These are phyloP conservation scores for Collichthys lucidus DNA, from an alignment of 2,113 vertebrate species.

Conservation along the genomic window DNA sequence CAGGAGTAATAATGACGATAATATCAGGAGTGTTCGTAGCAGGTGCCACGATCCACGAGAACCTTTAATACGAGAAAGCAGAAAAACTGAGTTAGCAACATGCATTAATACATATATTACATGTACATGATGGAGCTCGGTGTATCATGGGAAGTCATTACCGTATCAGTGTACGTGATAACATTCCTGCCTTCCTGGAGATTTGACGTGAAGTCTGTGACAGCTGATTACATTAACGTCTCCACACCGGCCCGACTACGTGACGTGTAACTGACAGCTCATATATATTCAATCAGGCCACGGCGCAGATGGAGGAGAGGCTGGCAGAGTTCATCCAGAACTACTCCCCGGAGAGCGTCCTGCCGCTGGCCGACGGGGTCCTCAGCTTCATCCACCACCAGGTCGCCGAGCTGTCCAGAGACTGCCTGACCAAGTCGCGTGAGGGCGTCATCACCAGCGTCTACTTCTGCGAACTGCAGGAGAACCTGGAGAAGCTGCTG, in stretches of 20 bases:
- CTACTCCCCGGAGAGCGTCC: slow-evolving; percentile 89
- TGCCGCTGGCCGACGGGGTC: slow-evolving; percentile 92
- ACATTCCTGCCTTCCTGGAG: background rate
- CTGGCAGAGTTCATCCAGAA: slow-evolving; percentile 89
- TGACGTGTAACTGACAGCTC: slow-evolving; percentile 2
- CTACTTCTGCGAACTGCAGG: slow-evolving; percentile 96
- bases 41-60: too few species aligned
- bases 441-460: slow-evolving; percentile 92
- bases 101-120: too few species aligned
- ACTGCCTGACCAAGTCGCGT: slow-evolving; percentile 92
- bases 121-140: too few species aligned
- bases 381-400: slow-evolving; percentile 98
- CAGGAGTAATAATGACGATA: too few species aligned
- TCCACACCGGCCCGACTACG: background rate
- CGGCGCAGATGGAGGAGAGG: slow-evolving; percentile 96
- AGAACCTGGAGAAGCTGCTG: slow-evolving; percentile 94
- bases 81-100: too few species aligned
- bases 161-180: background rate
- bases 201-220: background rate
- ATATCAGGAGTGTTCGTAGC: too few species aligned
- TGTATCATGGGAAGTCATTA: too few species aligned
- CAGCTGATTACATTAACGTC: background rate
- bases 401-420: slow-evolving; percentile 91
- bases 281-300: slow-evolving; percentile 84
- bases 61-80: too few species aligned